Evolutionary conservation across 2,113 vertebrate genomes (phyloP).

Genomic region (Smithornis capensis): DNA sequence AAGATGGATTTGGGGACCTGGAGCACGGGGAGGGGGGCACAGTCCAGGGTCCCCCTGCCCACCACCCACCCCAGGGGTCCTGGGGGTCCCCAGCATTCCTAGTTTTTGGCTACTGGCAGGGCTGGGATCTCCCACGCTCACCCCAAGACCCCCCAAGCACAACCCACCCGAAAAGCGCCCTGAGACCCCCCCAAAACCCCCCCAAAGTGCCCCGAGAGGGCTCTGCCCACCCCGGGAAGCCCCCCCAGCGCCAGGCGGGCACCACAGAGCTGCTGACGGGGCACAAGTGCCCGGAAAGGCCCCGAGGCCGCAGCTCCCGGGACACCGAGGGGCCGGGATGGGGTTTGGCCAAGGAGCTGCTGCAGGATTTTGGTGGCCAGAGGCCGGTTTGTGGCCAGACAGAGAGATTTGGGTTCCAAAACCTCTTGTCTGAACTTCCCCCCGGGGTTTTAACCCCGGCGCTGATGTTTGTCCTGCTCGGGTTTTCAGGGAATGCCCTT

Average conservation of each 20-base stretch:
- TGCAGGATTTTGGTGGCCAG: neutral
- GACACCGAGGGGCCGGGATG: neutral
- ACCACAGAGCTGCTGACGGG: conserved; percentile 44
- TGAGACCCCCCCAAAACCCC: neutral
- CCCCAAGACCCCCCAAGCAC: too few relatives aligned
- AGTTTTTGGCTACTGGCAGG: too few relatives aligned
- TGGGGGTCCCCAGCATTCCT: too few relatives aligned
- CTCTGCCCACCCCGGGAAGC: neutral
- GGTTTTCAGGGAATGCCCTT: neutral
- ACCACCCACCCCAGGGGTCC: too few relatives aligned
- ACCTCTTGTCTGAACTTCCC: neutral
- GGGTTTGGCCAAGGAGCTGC: neutral
- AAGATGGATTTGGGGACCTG: too few relatives aligned
- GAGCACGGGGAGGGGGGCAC: too few relatives aligned
- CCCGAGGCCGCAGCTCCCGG: neutral
- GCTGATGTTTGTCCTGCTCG: neutral
- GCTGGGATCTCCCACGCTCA: too few relatives aligned
- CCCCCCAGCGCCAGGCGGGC: neutral
- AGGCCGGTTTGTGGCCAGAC: conserved; percentile 1
- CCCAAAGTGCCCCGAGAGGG: rapidly evolving
- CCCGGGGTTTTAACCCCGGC: neutral
- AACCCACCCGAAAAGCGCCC: too few relatives aligned
- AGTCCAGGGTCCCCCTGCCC: too few relatives aligned
- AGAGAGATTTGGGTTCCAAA: conserved; percentile 11
- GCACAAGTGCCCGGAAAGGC: conserved; percentile 4